These are phyloP conservation scores for Erythrocebus patas DNA, from an alignment of 2,113 vertebrate species.

Conservation along the genomic window DNA sequence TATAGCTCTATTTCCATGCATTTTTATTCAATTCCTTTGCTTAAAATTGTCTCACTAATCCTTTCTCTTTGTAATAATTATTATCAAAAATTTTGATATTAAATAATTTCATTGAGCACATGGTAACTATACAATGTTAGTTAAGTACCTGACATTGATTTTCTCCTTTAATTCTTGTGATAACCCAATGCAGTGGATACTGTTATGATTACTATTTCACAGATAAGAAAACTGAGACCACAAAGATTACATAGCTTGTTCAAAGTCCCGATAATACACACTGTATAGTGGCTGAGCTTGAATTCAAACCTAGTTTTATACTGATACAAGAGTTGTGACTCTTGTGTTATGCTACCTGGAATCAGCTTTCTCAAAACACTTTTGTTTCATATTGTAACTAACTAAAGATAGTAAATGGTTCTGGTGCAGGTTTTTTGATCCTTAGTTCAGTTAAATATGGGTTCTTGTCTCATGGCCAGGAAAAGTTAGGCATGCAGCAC, in stretches of 20 bases:
- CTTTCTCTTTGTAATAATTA: background rate
- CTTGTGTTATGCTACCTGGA: background rate
- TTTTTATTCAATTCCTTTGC: background rate
- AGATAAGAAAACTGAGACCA: background rate
- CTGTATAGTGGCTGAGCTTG: background rate
- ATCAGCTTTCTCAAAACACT: background rate
- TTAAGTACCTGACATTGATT: slow-evolving; percentile 6
- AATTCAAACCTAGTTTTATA: background rate
- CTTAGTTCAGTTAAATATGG: no score
- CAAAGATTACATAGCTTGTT: background rate
- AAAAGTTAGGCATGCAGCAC: no score
- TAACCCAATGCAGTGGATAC: background rate
- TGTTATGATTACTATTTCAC: background rate
- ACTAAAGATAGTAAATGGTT: background rate
- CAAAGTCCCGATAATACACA: background rate
- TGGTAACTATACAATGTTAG: background rate
- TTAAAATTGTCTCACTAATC: background rate
- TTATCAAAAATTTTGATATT: background rate
- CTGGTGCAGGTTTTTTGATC: no score
- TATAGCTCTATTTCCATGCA: background rate
- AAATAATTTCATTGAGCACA: background rate
- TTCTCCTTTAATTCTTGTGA: slow-evolving; percentile 1
- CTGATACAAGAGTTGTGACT: background rate
- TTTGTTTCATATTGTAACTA: background rate
- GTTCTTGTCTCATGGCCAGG: no score